Base-by-base conservation (phyloP, 2,797 vertebrate species). In the Schizothorax lantsangensis region DNA sequence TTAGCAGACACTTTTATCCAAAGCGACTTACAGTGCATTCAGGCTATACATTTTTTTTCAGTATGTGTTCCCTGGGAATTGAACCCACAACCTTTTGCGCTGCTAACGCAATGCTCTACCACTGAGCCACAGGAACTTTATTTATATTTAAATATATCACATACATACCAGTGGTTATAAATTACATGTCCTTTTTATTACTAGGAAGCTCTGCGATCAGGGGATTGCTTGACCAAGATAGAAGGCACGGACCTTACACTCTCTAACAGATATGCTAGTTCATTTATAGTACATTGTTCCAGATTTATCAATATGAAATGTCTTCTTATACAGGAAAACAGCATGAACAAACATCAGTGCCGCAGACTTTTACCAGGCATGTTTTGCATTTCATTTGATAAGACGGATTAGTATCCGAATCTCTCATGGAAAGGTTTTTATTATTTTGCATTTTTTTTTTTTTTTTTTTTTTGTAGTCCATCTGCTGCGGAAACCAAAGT, bases 281-380 rank as follows among this genome's bases (percentile, higher is more conserved):
- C 0, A 40, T 81, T 8, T 38, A 33, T 17, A 66, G 62, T 33
- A 38, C 0, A 72, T 57, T 57, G 11, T 75, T 80, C 59, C 14
- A 33, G 17, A 49, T 62, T 52, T 10, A 64, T 79, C 43, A 15
- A 26, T 45, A 5, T 81, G 3, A 36, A 62, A 68, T 66, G 23
- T 82, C 1, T 71, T 47, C 10, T 72, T 7, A 1, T 78, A 17
- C 68, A 90, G 89, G 84, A 66, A 43, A 74, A 78, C 33, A 36
- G 21, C 4, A 17, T 68, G 83, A 81, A 45, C 59, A 77, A 5
- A 23, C 17, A 23, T 79, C 69, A 38, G 30, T 68, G 43, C 64
- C 23, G 17, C 66, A 52, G 36, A 69, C 26, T 12, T 17, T 66
- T 9, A 15, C 52, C 36, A 89, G 89, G 89, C 79, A 87, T 81